A percentile compares a stretch with the other conserved stretches of the same genome.
These are phyloP conservation scores for Spodoptera frugiperda DNA, from an alignment of 1,140 invertebrate species.

Conservation along the genomic window DNA sequence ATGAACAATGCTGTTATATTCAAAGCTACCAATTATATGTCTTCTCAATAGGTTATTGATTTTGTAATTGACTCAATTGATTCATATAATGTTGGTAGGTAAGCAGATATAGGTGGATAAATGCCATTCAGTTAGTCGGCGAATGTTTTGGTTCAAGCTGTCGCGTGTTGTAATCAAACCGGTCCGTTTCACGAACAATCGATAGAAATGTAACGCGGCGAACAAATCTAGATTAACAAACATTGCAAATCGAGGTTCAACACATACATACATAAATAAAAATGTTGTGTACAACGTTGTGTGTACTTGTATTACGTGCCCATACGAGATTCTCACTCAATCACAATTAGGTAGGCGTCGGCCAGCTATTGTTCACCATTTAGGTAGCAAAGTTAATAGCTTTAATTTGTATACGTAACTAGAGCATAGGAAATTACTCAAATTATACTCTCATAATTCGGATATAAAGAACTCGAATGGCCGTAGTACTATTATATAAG, in stretches of 20 bases:
- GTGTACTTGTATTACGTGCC: background rate
- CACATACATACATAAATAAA: background rate
- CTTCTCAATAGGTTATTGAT: background rate
- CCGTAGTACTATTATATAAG: background rate
- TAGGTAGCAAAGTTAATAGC: background rate
- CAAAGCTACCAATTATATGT: background rate
- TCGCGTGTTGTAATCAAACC: constrained; percentile 32
- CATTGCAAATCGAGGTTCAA: background rate
- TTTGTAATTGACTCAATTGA: background rate
- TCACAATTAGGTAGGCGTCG: constrained; percentile 3
- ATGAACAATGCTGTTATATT: too few relatives aligned
- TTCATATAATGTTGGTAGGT: background rate
- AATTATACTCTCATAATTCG: constrained; percentile 19
- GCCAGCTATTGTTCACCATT: constrained; percentile 16
- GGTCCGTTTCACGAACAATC: constrained; percentile 32
- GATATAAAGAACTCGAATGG: background rate
- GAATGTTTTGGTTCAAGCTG: constrained; percentile 3
- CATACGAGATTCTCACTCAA: background rate
- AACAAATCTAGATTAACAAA: constrained; percentile 14
- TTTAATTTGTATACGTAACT: background rate
- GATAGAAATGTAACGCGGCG: constrained; percentile 16
- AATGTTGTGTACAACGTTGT: background rate
- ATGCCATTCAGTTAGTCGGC: background rate
- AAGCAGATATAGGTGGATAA: background rate
- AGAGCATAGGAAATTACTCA: constrained; percentile 32